Percentiles rank a stretch among this genome's conserved stretches.
These are phyloP conservation scores for Marmota flaviventris DNA, from an alignment of 2,113 vertebrate genomes.

Conservation along the genomic window DNA sequence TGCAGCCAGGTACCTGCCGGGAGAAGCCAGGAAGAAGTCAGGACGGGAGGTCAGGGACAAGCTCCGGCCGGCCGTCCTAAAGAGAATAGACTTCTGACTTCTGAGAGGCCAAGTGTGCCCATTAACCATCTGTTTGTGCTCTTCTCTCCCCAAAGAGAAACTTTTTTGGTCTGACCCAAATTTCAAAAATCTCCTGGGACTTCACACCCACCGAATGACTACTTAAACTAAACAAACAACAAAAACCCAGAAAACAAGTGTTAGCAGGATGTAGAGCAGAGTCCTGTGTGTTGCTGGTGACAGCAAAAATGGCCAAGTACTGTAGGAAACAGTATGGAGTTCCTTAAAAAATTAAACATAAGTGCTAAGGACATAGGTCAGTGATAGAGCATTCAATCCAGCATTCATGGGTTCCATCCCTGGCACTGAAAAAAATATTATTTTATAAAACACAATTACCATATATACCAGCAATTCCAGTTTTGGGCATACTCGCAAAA, in stretches of 20 bases:
- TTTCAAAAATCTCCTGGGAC: slow-evolving; percentile 11
- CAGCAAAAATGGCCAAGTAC: background rate
- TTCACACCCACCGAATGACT: slow-evolving; percentile 18
- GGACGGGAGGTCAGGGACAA: background rate
- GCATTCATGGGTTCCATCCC: too few relatives aligned
- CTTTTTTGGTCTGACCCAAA: slow-evolving; percentile 46
- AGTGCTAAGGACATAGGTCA: background rate
- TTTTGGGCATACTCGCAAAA: background rate
- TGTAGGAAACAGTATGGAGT: background rate
- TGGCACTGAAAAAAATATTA: background rate
- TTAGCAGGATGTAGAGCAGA: background rate
- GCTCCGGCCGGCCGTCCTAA: background rate
- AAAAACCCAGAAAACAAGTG: background rate
- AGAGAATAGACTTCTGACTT: slow-evolving; percentile 18
- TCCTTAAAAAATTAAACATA: background rate
- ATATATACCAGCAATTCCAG: background rate
- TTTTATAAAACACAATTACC: background rate
- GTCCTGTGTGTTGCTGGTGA: background rate
- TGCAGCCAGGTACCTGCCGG: slow-evolving; percentile 78
- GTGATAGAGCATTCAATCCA: background rate
- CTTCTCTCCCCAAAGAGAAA: slow-evolving; percentile 35
- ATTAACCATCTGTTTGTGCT: background rate
- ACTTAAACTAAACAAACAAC: background rate
- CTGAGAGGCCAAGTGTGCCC: background rate
- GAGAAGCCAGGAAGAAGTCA: slow-evolving; percentile 56